Evolutionary conservation across 2,113 vertebrate genomes (phyloP).

Genomic region (Tichodroma muraria): DNA sequence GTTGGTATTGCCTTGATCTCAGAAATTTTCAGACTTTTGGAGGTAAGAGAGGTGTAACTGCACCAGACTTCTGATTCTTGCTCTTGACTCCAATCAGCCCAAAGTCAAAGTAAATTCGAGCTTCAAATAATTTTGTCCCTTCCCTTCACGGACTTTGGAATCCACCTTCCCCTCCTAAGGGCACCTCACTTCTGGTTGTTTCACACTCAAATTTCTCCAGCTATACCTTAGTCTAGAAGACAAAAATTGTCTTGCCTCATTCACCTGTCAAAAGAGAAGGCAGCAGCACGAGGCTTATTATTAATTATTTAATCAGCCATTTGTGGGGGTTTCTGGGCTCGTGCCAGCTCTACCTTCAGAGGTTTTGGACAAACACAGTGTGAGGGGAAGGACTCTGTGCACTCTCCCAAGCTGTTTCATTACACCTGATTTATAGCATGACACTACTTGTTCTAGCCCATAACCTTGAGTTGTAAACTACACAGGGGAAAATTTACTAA

Average conservation of each 20-base stretch:
- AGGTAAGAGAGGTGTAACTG: neutral
- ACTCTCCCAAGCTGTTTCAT: conserved; percentile 70
- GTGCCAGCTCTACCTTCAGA: conserved; percentile 36
- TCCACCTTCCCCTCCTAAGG: neutral
- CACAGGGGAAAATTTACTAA: conserved; percentile 66
- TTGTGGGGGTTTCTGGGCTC: neutral
- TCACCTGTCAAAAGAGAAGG: neutral
- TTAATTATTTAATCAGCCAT: neutral
- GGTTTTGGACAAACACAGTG: conserved; percentile 43
- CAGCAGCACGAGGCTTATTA: neutral
- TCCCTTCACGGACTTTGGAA: neutral
- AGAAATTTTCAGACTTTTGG: neutral
- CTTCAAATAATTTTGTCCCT: neutral
- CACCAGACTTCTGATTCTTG: neutral
- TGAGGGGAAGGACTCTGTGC: conserved; percentile 58
- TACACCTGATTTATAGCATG: conserved; percentile 81
- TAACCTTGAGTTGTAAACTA: conserved; percentile 76
- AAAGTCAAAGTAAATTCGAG: neutral
- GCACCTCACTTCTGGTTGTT: neutral
- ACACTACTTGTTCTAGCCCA: conserved; percentile 67
- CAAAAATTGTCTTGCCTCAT: neutral
- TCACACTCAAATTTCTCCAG: neutral
- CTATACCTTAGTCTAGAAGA: neutral
- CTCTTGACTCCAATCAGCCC: neutral
- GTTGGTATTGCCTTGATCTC: neutral